These are phyloP conservation scores for Entelurus aequoreus DNA, from an alignment of 2,113 vertebrate genomes.

Conservation along the genomic window DNA sequence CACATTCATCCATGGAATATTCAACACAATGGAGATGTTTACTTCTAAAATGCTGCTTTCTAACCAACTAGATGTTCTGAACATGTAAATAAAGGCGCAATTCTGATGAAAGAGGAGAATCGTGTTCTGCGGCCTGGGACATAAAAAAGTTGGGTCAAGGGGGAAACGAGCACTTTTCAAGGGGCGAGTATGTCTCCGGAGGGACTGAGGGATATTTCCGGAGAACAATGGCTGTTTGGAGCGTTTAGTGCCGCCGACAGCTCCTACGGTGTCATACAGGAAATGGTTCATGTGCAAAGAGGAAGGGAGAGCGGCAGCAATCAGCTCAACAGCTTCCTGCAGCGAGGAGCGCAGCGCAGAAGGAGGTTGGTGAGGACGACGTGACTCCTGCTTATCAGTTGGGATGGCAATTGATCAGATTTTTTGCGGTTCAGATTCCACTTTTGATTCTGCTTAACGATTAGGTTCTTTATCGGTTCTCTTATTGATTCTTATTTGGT, in stretches of 20 bases:
- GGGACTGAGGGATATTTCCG: constrained; percentile 54
- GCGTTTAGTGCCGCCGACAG: constrained; percentile 23
- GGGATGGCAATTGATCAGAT: too few species aligned
- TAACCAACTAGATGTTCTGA: too few species aligned
- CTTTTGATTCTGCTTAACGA: too few species aligned
- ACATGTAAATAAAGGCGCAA: neutral
- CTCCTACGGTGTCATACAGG: constrained; percentile 49
- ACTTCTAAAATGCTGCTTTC: too few species aligned
- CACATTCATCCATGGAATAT: too few species aligned
- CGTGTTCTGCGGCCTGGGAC: neutral
- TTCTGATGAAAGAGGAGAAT: neutral
- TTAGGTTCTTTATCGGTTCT: too few species aligned
- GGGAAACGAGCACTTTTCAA: constrained; percentile 13
- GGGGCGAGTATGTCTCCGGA: constrained; percentile 16
- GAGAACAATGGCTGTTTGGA: constrained; percentile 61
- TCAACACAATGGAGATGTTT: too few species aligned
- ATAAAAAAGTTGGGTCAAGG: neutral
- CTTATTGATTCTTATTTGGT: too few species aligned
- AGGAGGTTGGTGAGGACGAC: neutral
- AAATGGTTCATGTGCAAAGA: constrained; percentile 45
- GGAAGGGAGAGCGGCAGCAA: constrained; percentile 62
- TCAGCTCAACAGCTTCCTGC: constrained; percentile 65
- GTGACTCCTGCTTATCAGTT: too few species aligned
- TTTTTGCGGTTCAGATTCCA: too few species aligned
- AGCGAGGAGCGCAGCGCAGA: neutral